Conservation (phyloP, 1,140 invertebrate genomes). For the Scaptomyza hsui region DNA sequence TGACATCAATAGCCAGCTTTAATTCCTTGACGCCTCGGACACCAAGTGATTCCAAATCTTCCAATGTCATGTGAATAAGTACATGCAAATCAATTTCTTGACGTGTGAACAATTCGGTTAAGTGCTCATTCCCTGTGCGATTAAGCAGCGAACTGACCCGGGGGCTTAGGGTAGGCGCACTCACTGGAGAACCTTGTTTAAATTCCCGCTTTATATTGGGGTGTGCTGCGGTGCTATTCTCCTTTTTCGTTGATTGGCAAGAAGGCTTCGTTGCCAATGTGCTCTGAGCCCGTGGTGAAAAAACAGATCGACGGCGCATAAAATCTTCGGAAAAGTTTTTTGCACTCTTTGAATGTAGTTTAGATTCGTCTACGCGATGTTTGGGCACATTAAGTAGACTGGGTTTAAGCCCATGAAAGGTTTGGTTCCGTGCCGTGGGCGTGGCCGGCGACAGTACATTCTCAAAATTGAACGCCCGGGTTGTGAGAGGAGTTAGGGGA, state of each 20-base stretch:
- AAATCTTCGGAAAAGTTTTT: slow-evolving; percentile 51
- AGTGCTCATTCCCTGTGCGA: slow-evolving; percentile 57
- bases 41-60: slow-evolving; percentile 59
- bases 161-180: slow-evolving; percentile 51
- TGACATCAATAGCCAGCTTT: slow-evolving; percentile 46
- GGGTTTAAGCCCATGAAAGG: slow-evolving; percentile 6
- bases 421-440: slow-evolving; percentile 4
- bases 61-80: slow-evolving; percentile 61
- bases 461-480: slow-evolving; percentile 55
- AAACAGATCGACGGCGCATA: slow-evolving; percentile 56
- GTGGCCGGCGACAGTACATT: slow-evolving; percentile 2
- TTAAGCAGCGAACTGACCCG: slow-evolving; percentile 53
- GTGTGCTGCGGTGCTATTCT: neutral
- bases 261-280: slow-evolving; percentile 5
- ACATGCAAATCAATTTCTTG: slow-evolving; percentile 66
- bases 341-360: neutral
- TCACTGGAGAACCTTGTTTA: slow-evolving; percentile 58
- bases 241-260: neutral
- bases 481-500: slow-evolving; percentile 52
- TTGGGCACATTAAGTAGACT: slow-evolving; percentile 17
- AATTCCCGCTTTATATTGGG: slow-evolving; percentile 17
- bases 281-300: slow-evolving; percentile 50
- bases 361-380: neutral
- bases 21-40: slow-evolving; percentile 57
- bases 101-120: slow-evolving; percentile 57